These are phyloP conservation scores for Amblyteles armatorius DNA, from an alignment of 2,888 invertebrate genomes.

Conservation along the genomic window DNA sequence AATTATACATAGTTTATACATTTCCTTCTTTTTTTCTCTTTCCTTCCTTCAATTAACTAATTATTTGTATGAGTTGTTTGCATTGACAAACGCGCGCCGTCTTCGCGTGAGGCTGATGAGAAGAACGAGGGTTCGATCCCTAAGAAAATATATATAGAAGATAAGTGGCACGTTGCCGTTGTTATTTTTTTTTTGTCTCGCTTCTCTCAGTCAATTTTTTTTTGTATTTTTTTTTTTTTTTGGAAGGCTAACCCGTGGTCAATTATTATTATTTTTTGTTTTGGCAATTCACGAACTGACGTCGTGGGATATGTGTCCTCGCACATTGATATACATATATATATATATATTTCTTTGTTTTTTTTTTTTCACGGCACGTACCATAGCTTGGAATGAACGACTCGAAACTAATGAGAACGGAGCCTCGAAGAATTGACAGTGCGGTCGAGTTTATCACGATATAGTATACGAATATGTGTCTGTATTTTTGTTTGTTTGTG, in stretches of 20 bases:
- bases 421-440: constrained; percentile 22
- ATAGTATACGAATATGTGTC: background rate
- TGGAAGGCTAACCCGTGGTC: background rate
- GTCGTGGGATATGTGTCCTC: constrained; percentile 14
- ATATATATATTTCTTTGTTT: background rate
- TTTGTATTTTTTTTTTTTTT: background rate
- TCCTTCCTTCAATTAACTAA: background rate
- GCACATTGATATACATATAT: background rate
- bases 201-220: background rate
- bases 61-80: background rate
- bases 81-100: background rate
- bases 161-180: constrained; percentile 1
- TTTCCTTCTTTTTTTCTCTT: constrained; percentile 6
- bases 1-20: constrained; percentile 28
- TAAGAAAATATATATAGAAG: background rate
- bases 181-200: background rate
- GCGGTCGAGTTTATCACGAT: constrained; percentile 18
- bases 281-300: background rate
- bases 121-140: background rate
- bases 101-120: background rate
- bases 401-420: constrained; percentile 9
- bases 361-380: background rate
- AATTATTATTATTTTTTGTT: background rate
- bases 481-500: background rate
- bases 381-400: background rate